Evolutionary conservation across 35 echinoderm and acorn worm species (phyloP), one percentile per base, ranked within the genome.

Genomic region (Lytechinus pictus): DNA sequence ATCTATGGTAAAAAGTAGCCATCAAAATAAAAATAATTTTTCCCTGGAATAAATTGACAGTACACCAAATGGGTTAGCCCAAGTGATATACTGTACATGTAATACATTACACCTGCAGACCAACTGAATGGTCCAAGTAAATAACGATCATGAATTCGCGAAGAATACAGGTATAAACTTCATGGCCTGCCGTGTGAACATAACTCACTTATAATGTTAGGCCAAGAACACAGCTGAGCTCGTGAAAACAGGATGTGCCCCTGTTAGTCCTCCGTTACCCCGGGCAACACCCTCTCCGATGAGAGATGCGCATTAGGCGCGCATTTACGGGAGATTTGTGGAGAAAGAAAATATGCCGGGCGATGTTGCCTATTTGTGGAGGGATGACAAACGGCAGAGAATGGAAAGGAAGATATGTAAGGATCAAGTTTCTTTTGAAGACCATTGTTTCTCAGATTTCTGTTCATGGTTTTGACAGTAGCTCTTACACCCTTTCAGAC

Each of bases 251-350:
- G 66, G 66, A 79, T 79, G 66, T 79, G 66, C 66, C 66, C 19
- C 66, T 79, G 66, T 79, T 79, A 79, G 66, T 7, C 66, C 66
- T 79, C 66, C 66, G 66, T 79, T 79, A 24, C 66, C 66, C 4
- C 19, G 66, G 66, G 66, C 19, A 79, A 79, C 66, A 24, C 66
- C 66, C 19, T 79, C 66, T 1, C 2, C 66, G 66, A 79, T 79
- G 66, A 79, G 66, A 79, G 66, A 79, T 79, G 66, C 66, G 66
- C 66, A 79, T 79, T 79, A 79, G 66, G 66, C 66, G 66, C 66
- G 66, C 66, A 79, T 79, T 79, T 79, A 79, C 19, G 66, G 19
- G 66, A 79, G 66, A 79, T 79, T 79, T 79, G 66, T 14, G 19
- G 66, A 79, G 66, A 79, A 79, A 79, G 66, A 79, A 79, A 79